Percentiles rank a stretch among this genome's conserved stretches.
phyloP scores from a whole-genome alignment of 2,113 vertebrate species.

The Herpailurus yagouaroundi region DNA sequence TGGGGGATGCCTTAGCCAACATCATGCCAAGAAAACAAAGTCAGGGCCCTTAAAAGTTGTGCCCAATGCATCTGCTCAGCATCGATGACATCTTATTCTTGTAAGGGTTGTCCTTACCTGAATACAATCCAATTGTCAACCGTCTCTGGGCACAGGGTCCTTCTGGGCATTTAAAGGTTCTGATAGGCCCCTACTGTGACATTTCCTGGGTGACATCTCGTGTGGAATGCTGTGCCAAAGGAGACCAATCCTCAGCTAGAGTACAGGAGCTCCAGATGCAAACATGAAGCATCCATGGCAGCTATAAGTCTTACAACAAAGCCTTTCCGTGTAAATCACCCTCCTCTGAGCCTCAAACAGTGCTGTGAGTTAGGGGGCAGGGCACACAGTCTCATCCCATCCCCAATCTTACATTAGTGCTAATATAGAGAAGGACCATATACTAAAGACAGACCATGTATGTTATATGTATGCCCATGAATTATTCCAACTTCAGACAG shows the following conservation, averaged over 20 bases:
- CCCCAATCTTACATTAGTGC: background rate
- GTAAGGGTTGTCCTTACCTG: background rate
- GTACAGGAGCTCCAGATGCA: background rate
- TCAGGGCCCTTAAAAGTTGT: background rate
- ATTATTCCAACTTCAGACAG: background rate
- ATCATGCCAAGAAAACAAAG: background rate
- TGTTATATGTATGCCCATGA: background rate
- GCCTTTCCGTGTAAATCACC: background rate
- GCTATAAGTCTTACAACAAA: background rate
- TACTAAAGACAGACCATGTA: background rate
- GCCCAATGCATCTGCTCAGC: background rate
- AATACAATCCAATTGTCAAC: background rate
- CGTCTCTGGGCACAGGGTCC: background rate
- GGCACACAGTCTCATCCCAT: too few relatives aligned
- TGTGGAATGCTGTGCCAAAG: background rate
- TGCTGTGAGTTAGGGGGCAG: background rate
- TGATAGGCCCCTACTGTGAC: background rate
- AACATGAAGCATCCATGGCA: background rate
- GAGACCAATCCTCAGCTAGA: background rate
- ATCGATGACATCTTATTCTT: too few relatives aligned
- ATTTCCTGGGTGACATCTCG: background rate
- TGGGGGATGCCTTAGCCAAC: background rate
- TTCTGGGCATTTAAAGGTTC: background rate
- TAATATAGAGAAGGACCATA: background rate
- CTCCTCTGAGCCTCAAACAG: background rate